Percentiles rank a stretch among this genome's conserved stretches.
Conservation (phyloP, 2,797 vertebrate species). For the Scolopax bukidnonensis region DNA sequence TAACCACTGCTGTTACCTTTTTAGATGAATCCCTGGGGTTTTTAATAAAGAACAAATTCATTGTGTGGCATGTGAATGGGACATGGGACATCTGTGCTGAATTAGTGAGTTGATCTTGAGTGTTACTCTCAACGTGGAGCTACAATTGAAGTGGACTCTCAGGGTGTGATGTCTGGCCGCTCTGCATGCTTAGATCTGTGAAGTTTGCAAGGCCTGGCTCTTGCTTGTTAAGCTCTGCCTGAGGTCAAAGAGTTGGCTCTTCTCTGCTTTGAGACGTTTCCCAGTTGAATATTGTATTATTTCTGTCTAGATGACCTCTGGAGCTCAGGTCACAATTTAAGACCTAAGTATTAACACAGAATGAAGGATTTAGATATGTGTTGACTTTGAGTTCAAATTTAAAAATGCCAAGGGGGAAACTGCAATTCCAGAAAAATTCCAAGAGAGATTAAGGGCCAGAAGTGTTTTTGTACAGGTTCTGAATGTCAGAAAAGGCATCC, state of each 20-base stretch:
- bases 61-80: neutral
- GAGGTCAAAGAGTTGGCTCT: neutral
- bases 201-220: neutral
- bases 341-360: neutral
- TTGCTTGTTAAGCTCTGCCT: neutral
- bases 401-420: neutral
- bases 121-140: neutral
- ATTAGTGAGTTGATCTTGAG: neutral
- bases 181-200: neutral
- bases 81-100: neutral
- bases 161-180: neutral
- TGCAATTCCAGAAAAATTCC: neutral
- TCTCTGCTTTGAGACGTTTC: neutral
- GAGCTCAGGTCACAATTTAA: neutral
- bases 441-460: neutral
- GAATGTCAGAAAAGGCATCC: neutral
- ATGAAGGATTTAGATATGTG: neutral
- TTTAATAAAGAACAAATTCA: neutral
- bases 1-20: neutral
- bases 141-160: neutral
- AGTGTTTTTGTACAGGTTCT: neutral
- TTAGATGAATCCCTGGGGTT: neutral
- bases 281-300: neutral
- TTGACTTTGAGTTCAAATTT: neutral
- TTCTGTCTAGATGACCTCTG: neutral